Percentiles rank a stretch among this genome's conserved stretches.
These are phyloP conservation scores for Genyomyrus donnyi DNA, from an alignment of 2,113 vertebrate genomes.

Conservation along the genomic window DNA sequence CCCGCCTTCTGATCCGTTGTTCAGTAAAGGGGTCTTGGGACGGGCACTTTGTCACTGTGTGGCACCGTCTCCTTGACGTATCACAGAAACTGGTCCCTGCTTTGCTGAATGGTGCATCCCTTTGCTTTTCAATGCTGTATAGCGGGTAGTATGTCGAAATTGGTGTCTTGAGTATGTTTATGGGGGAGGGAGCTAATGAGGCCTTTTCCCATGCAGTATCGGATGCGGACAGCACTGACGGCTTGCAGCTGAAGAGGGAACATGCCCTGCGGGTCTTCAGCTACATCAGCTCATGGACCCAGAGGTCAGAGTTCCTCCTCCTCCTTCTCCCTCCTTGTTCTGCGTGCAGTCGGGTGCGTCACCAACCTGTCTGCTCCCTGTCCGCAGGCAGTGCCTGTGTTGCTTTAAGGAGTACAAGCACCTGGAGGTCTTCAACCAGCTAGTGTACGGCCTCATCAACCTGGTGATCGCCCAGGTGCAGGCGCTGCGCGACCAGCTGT, in stretches of 20 bases:
- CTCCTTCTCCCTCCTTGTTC: too few species aligned
- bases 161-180: not conserved
- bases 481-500: slow-evolving; percentile 69
- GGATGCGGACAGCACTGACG: slow-evolving; percentile 88
- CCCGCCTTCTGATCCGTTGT: not conserved
- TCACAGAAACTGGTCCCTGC: not conserved
- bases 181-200: not conserved
- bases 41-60: not conserved
- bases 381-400: slow-evolving; percentile 91
- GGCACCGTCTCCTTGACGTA: not conserved
- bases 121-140: not conserved
- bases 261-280: slow-evolving; percentile 96
- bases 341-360: not conserved
- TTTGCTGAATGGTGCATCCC: not conserved
- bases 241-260: slow-evolving; percentile 95
- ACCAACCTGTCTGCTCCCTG: slow-evolving; percentile 29
- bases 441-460: slow-evolving; percentile 97
- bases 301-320: slow-evolving; percentile 68
- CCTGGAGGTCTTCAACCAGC: slow-evolving; percentile 98
- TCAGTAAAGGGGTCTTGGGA: not conserved
- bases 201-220: slow-evolving; percentile 72
- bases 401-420: slow-evolving; percentile 99
- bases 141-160: not conserved
- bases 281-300: slow-evolving; percentile 98
- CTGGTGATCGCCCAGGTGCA: slow-evolving; percentile 94